Evolutionary conservation across 2,888 invertebrate genomes (phyloP), one percentile per base, ranked within the genome.

Genomic region (Limnephilus auricula): DNA sequence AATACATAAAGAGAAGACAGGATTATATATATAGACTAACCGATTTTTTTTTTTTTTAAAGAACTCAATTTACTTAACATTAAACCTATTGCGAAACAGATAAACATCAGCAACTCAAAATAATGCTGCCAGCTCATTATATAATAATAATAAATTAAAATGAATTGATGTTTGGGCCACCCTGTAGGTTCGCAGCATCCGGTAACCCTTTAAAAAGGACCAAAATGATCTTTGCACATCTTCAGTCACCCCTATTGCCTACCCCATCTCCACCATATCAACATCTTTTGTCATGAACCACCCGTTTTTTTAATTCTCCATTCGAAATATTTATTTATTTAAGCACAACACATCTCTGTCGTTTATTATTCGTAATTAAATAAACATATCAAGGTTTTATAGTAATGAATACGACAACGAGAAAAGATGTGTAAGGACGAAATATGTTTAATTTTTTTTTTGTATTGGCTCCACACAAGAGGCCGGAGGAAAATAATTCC

Each of bases 171-270:
- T 50, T 15, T 15, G 45, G 13, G 30, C 13, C 65, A 25, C 89
- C 89, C 30, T 79, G 40, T 87, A 25, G 15, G 13, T 12, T 88
- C 15, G 79, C 40, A 89, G 89, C 89, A 80, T 89, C 89, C 37
- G 34, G 79, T 25, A 50, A 79, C 37, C 80, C 89, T 25, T 80
- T 89, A 40, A 79, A 40, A 79, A 2, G 40, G 89, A 40, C 89
- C 89, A 40, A 18, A 79, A 79, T 80, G 89, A 80, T 80, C 89
- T 87, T 78, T 87, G 89, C 89, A 80, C 89, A 79, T 89, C 89
- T 89, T 89, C 18, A 13, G 32, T 78, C 88, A 65, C 78, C 32
- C 89, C 32, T n/a, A 13, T 3, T 15, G 15, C 89, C 30, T 79
- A 79, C 79, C 89, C 89, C 79, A 15, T 65, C 32, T 30, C 31